These are phyloP conservation scores for Danaus chrysippus DNA, from an alignment of 2,888 invertebrate species.

Conservation along the genomic window DNA sequence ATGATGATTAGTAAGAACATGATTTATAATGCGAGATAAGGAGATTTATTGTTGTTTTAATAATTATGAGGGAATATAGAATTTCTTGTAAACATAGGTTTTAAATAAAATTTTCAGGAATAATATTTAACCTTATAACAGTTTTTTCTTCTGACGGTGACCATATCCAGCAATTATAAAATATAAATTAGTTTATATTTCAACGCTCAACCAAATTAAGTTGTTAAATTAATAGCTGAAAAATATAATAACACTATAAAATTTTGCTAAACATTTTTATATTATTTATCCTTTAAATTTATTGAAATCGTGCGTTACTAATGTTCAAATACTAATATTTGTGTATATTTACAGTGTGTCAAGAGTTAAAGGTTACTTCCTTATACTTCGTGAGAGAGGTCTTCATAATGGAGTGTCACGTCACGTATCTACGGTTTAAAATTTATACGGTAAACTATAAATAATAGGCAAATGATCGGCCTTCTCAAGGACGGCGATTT, in stretches of 20 bases:
- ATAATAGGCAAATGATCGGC: slow-evolving; percentile 57
- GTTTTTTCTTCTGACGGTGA: no score
- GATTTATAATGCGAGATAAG: no score
- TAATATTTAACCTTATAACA: no score
- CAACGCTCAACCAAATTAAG: not conserved
- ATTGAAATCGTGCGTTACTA: slow-evolving; percentile 63
- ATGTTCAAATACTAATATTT: slow-evolving; percentile 65
- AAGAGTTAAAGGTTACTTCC: slow-evolving; percentile 73
- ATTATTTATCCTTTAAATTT: slow-evolving; percentile 30
- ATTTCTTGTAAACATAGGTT: no score
- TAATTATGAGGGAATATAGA: no score
- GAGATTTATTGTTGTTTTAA: no score
- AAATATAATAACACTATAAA: slow-evolving; percentile 11
- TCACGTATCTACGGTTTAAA: slow-evolving; percentile 46
- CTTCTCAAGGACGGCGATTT: slow-evolving; percentile 65
- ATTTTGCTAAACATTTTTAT: slow-evolving; percentile 26
- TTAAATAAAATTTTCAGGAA: no score
- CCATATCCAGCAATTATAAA: no score
- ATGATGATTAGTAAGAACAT: no score
- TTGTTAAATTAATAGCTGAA: not conserved
- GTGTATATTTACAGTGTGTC: slow-evolving; percentile 57
- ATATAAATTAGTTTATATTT: no score
- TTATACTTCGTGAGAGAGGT: slow-evolving; percentile 55
- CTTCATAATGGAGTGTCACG: slow-evolving; percentile 62
- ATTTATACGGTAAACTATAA: slow-evolving; percentile 46